Evolutionary conservation across 1,140 invertebrate species (phyloP), one percentile per base, ranked within the genome.

Genomic region (Caenorhabditis inopinata): DNA sequence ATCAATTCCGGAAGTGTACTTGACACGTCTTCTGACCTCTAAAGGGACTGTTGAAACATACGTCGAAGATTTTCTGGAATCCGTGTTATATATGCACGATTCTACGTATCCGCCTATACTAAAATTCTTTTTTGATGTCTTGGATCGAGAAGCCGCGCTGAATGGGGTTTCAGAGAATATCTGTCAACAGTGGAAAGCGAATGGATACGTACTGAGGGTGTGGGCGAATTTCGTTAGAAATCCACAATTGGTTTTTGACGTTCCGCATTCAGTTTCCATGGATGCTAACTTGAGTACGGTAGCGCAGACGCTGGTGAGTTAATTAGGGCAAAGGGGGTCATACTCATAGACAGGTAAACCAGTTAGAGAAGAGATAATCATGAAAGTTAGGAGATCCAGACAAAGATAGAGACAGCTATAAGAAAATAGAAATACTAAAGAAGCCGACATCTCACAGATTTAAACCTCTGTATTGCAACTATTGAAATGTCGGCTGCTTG

Each of bases 181-280:
- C 1, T 82, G 93, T 78, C 95, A 97, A 89, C 94, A 95, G 1
- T 97, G 95, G 96, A 97, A 97, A 90, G 96, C 94, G 0, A 97
- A 97, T 85, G 92, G 91, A 89, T 91, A 87, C 76, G 84, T 95
- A 46, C 90, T 97, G 58, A 91, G 95, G 84, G 96, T 97, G 91
- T 97, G 96, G 96, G 94, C 96, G 16, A 96, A 96, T 90, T 94
- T 97, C 84, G 95, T 97, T 76, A 97, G 96, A 89, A 96, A 96
- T 91, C 95, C 96, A 7, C 94, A 97, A 90, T 96, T 96, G 89
- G 94, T 97, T 89, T 96, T 97, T 89, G 95, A 97, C 90, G 94
- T 97, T 58, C 94, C 96, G 85, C 96, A 96, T 90, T 95, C 94
- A 2, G 91, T 92, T 14, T 95, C 94, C 7, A 93, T 96, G 16